Base-by-base conservation (phyloP, 2,113 vertebrate genomes). In the Vombatus ursinus region DNA sequence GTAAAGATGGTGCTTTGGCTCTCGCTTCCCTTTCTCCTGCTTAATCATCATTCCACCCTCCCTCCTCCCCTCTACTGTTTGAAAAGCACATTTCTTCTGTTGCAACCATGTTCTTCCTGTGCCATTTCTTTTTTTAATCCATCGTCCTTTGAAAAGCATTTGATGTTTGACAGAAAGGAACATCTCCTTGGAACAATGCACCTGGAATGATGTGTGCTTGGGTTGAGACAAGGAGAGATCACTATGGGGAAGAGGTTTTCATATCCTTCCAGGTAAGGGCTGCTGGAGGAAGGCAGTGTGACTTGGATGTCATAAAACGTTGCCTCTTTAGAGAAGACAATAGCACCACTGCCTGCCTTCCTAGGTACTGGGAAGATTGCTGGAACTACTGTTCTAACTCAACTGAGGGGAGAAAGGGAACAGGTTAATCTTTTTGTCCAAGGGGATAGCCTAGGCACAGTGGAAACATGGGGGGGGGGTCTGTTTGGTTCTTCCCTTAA, bases 1-100 rank as follows among this genome's bases (percentile, higher is more conserved):
- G 97, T 98, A 98, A 98, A 4, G 2, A 28, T 0, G 9, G 2
- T 37, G 47, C 94, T 92, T 48, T 61, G 77, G 52, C 68, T 90
- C 90, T 0, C 50, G 26, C 0, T n/a, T 28, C 31, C 44, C 91
- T 49, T 92, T 47, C n/a, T 90, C 91, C 50, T 25, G 94, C 93
- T 95, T 48, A 11, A 16, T 24, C 89, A 28, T 61, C 0, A 1
- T 0, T 11, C 0, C 0, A 24, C 1, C 2, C 0, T 31, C 0
- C 2, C 0, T 25, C 1, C 48, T n/a, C n/a, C 25, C 2, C 1
- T 2, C 3, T 48, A 92, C 95, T 49, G 52, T 26, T 28, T 37
- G 6, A 53, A 53, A 52, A 90, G 93, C 47, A 91, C 23, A 44
- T 92, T 84, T 44, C 50, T 31, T 52, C 52, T 93, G 37, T 92